Evolutionary conservation across 2,888 invertebrate genomes (phyloP), one percentile per base, ranked within the genome.

Genomic region (Thumatha senex): DNA sequence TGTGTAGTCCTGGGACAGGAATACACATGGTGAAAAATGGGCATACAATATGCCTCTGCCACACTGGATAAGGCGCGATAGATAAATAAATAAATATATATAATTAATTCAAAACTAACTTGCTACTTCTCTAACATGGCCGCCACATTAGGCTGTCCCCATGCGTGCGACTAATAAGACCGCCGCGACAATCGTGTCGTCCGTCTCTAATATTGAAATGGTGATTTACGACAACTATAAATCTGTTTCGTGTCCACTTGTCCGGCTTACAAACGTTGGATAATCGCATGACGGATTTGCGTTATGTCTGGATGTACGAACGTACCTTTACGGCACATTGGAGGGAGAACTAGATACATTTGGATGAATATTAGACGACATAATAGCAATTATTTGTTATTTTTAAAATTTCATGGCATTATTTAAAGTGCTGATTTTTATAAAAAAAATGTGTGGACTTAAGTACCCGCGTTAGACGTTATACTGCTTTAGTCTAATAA

Each of bases 171-270:
- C 58, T 60, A 61, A 61, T 66, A 63, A 63, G 63, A 62, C 60
- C 67, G 46, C 40, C 42, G 67, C 58, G 60, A 63, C 68, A 63
- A 67, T 72, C 61, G 63, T 49, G 58, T 43, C 46, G 49, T 54
- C 18, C 63, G 64, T 66, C 67, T 70, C 72, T 74, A 80, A 82
- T 85, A 85, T 85, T 85, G 85, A 82, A 82, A 82, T 81, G 72
- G 82, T 85, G 84, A 85, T 85, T 79, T 84, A 85, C 75, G 66
- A 56, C 67, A 67, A 76, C 73, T 82, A 86, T 86, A 86, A 87
- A 89, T 86, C 83, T 82, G 84, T 78, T 78, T 62, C 78, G 72
- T 78, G 84, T 80, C 82, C 80, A 68, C 74, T 72, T 81, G 84
- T 82, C 80, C 73, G 62, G 71, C 77, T 78, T 81, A 83, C 85